A percentile compares a stretch with the other conserved stretches of the same genome.
Conservation (phyloP, 2,797 vertebrate species). For the Anisognathus igniventris region DNA sequence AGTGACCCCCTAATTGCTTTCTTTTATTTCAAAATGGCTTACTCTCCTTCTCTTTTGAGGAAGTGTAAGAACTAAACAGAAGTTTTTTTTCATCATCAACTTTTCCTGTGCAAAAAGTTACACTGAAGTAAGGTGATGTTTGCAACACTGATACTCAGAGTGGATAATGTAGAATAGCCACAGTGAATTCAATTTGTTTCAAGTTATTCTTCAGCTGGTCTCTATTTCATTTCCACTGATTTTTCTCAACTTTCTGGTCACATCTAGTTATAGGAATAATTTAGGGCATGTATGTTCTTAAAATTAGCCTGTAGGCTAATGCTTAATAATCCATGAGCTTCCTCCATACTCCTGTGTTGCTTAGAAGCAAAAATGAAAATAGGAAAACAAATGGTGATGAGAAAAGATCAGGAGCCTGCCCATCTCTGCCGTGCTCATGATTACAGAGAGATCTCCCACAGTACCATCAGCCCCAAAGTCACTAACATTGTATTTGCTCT, state of each 20-base stretch:
- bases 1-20: not conserved
- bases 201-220: not conserved
- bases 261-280: not conserved
- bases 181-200: not conserved
- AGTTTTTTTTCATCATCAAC: not conserved
- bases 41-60: not conserved
- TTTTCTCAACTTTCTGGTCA: not conserved
- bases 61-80: not conserved
- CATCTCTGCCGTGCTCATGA: fast-evolving
- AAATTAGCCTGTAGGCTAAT: not conserved
- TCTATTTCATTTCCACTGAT: not conserved
- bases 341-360: not conserved
- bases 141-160: not conserved
- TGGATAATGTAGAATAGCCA: not conserved
- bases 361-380: not conserved
- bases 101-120: not conserved
- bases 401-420: not conserved
- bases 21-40: not conserved
- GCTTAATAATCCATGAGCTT: not conserved
- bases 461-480: not conserved
- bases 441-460: not conserved
- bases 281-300: not conserved
- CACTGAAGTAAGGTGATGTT: not conserved
- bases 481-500: not conserved
- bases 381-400: not conserved